These are phyloP conservation scores for Amyelois transitella DNA, from an alignment of 1,140 invertebrate species.

Conservation along the genomic window DNA sequence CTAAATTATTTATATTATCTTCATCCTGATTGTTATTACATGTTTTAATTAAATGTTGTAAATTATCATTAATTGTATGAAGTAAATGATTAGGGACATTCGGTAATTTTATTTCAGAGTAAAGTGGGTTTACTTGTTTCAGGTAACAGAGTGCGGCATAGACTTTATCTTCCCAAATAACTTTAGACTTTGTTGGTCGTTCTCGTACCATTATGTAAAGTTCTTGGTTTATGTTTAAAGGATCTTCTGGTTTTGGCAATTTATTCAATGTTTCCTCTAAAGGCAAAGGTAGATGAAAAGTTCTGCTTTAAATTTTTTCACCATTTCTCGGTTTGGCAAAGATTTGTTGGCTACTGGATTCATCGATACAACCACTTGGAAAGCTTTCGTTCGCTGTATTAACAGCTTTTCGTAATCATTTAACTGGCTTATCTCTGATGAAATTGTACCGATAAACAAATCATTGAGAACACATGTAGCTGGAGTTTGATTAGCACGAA, in stretches of 20 bases:
- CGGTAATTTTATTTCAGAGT: constrained; percentile 19
- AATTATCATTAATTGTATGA: not conserved
- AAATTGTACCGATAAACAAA: constrained; percentile 11
- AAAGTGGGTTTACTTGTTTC: constrained; percentile 10
- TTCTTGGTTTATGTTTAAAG: constrained; percentile 18
- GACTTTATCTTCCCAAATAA: constrained; percentile 23
- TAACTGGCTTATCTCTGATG: not conserved
- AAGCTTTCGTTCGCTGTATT: constrained; percentile 18
- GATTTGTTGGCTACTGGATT: constrained; percentile 19
- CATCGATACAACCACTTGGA: constrained; percentile 16
- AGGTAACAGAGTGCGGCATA: constrained; percentile 12
- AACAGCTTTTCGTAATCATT: constrained; percentile 21
- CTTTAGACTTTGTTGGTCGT: constrained; percentile 21
- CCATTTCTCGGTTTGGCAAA: constrained; percentile 16
- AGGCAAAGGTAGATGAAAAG: constrained; percentile 23
- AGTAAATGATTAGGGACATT: constrained; percentile 8
- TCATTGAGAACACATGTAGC: constrained; percentile 13
- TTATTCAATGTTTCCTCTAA: constrained; percentile 23
- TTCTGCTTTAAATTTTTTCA: constrained; percentile 22
- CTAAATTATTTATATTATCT: constrained; percentile 7
- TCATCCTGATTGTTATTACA: constrained; percentile 4
- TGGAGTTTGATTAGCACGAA: constrained; percentile 15
- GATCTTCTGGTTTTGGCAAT: constrained; percentile 17
- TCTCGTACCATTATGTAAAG: constrained; percentile 22
- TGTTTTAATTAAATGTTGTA: not conserved